phyloP scores from a whole-genome alignment of 1,140 invertebrate genomes.

The Lycorma delicatula region DNA sequence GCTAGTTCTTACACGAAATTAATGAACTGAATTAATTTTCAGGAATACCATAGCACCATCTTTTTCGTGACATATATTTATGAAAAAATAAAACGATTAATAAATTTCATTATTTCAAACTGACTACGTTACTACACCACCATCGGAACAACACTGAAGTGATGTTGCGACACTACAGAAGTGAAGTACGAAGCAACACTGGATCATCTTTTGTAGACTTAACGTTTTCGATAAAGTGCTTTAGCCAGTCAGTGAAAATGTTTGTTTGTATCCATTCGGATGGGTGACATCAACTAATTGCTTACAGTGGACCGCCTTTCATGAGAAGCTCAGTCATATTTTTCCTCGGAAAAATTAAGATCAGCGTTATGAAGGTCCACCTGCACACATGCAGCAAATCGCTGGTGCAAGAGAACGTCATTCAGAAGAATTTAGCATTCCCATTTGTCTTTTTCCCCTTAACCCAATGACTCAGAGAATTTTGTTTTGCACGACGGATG shows the following conservation, averaged over 20 bases:
- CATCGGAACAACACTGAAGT: too few species aligned
- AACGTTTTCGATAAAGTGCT: constrained; percentile 24
- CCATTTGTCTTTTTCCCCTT: constrained; percentile 28
- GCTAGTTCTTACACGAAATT: too few species aligned
- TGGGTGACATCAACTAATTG: constrained; percentile 29
- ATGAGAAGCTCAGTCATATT: constrained; percentile 29
- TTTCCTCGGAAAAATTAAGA: constrained; percentile 34
- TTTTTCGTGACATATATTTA: too few species aligned
- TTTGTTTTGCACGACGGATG: constrained; percentile 9
- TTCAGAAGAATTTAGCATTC: constrained; percentile 27
- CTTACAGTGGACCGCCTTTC: constrained; percentile 32
- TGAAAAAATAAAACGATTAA: too few species aligned
- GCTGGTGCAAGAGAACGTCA: constrained; percentile 28
- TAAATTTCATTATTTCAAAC: too few species aligned
- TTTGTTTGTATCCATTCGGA: constrained; percentile 27
- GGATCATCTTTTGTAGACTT: constrained; percentile 21
- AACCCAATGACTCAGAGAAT: constrained; percentile 25
- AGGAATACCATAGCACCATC: too few species aligned
- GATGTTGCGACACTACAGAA: too few species aligned
- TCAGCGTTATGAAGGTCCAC: constrained; percentile 32
- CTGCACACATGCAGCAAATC: constrained; percentile 30
- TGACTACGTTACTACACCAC: too few species aligned
- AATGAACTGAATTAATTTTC: too few species aligned
- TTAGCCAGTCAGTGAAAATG: constrained; percentile 28
- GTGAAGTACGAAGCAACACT: too few species aligned